phyloP scores from a whole-genome alignment of 2,113 vertebrate species.

The Columba livia region DNA sequence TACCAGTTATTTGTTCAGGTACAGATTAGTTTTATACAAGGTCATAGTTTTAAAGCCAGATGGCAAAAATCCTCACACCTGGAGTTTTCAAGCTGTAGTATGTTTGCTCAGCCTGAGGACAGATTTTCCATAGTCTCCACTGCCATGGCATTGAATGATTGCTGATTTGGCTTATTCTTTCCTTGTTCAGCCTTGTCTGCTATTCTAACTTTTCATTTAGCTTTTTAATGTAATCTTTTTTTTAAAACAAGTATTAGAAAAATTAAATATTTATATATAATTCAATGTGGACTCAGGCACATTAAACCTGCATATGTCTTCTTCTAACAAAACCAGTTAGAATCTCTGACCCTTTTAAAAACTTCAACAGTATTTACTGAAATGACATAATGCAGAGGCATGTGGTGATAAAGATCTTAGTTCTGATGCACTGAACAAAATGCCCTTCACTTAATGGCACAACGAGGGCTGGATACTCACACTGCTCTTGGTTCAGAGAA shows the following conservation, averaged over 20 bases:
- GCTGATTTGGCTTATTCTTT: not conserved
- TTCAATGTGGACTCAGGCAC: not conserved
- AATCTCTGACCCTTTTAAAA: not conserved
- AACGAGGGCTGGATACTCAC: conserved; percentile 79
- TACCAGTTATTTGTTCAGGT: not conserved
- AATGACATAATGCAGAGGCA: not conserved
- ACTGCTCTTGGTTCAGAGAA: conserved; percentile 96
- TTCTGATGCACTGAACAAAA: not conserved
- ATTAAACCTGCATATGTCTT: not conserved
- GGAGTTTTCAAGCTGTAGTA: not conserved
- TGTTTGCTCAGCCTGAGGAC: not conserved
- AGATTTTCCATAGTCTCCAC: not conserved
- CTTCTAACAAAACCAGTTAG: not conserved
- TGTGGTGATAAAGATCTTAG: not conserved
- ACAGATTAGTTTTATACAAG: not conserved
- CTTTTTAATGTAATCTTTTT: not conserved
- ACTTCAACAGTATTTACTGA: not conserved
- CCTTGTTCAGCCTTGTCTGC: not conserved
- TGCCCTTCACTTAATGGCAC: not conserved
- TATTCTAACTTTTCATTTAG: not conserved
- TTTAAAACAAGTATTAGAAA: not conserved
- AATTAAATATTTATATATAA: not conserved
- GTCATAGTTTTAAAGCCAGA: conserved; percentile 12
- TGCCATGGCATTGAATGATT: not conserved
- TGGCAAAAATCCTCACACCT: not conserved